Evolutionary conservation across 1,140 invertebrate genomes (phyloP), one percentile per base, ranked within the genome.

Genomic region (Bombyx mandarina): DNA sequence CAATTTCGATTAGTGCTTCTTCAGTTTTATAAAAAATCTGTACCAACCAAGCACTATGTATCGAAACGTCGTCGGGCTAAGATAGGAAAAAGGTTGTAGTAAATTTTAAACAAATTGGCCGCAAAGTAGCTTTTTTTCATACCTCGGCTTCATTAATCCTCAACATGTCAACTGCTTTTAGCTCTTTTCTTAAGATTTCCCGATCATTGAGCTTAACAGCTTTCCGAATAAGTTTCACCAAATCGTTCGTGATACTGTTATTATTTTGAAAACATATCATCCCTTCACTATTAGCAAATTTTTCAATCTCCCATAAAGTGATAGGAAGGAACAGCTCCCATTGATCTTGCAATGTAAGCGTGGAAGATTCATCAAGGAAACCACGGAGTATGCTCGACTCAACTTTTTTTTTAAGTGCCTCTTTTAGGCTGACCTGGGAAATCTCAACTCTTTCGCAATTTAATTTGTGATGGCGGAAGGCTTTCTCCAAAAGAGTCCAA

Each of bases 241-340:
- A 58, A 53, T 82, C 57, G 50, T 88, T 74, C 6, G 83, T 88
- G 8, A 88, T 67, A 54, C 65, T 74, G 55, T 86, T 86, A 35
- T 43, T 60, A 56, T 56, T 73, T 8, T 69, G 54, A 50, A 77
- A 86, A 55, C 79, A 83, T 56, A 71, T 76, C 62, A 77, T 75
- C 47, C 60, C 68, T 73, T 86, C 77, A 42, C 80, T 70, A 46
- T 73, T 82, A 22, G 69, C 67, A 60, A 81, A 86, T 57, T 75
- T 85, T 35, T 83, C 77, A 18, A 69, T 74, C 61, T 88, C 83
- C 82, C 83, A 88, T 6, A 86, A 22, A 1, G 63, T 71, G 53
- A 79, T 79, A 2, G 83, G 73, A 47, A 86, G 56, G 8, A 76
- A 44, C 1, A 80, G 45, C 57, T 88, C 86, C 75, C 81, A 81